Evolutionary conservation across 2,113 vertebrate species (phyloP), one percentile per base, ranked within the genome.

Genomic region (Marmota flaviventris): DNA sequence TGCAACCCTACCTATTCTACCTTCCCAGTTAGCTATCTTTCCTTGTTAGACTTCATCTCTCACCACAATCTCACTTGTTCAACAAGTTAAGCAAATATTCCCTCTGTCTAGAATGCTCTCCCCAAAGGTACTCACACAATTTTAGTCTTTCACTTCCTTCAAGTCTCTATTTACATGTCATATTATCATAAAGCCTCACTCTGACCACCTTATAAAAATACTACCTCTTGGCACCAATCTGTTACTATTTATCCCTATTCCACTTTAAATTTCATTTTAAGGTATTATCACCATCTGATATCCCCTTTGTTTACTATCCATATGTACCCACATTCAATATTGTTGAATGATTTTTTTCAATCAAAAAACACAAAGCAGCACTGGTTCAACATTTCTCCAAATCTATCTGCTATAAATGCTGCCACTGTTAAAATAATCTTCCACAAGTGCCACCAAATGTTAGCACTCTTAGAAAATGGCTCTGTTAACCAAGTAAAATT

Each of bases 41-140:
- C 67, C 67, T 34, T 17, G 14, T 67, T 22, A 56, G 56, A 76
- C 27, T 56, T 78, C 56, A 34, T 73, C 51, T 79, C 79, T 96
- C 32, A 91, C 34, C 73, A 37, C 27, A 63, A 56, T 78, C 10
- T 39, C 48, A 78, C 29, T 63, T 27, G 13, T 92, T 83, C 63
- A 94, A 65, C n/a, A 91, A n/a, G 37, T 39, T 63, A 92, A 77
- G 56, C 73, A 95, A 92, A 53, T 20, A 51, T 70, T 93, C 20
- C 61, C 34, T 91, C 29, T 58, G 14, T 39, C 85, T 88, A 18
- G 29, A 81, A 72, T 70, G 39, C 42, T 89, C 77, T 96, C 79
- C n/a, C n/a, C 11, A 34, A 6, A 63, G 34, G 14, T 42, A 67
- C 5, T 37, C 29, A 73, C 7, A 48, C 6, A 51, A 51, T 45